These are phyloP conservation scores for Enteromius thamalakanensis DNA, from an alignment of 2,797 vertebrate genomes.

Conservation along the genomic window DNA sequence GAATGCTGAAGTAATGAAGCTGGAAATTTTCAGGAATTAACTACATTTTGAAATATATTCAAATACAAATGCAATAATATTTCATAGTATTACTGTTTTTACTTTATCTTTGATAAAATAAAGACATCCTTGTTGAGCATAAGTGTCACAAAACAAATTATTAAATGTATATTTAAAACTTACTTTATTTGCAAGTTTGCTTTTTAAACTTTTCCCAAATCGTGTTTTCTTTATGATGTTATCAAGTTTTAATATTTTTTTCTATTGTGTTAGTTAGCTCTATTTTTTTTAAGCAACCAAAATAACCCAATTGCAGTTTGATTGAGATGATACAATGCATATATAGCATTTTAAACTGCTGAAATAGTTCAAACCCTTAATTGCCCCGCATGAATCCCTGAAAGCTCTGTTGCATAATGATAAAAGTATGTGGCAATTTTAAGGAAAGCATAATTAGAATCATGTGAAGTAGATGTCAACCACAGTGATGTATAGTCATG, in stretches of 20 bases:
- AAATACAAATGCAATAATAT: background rate
- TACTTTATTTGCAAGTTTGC: background rate
- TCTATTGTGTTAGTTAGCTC: no score
- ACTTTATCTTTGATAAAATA: background rate
- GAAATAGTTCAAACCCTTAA: background rate
- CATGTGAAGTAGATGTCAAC: conserved; percentile 30
- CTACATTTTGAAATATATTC: background rate
- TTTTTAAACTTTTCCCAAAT: no score
- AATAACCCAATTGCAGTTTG: no score
- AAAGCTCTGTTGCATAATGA: background rate
- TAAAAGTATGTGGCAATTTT: conserved; percentile 7
- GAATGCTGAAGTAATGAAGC: background rate
- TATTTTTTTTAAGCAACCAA: no score
- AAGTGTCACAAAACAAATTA: background rate
- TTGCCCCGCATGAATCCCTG: background rate
- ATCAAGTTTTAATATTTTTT: no score
- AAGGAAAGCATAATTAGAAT: background rate
- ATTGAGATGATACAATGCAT: background rate
- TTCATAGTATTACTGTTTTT: background rate
- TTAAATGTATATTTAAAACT: background rate
- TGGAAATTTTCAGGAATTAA: background rate
- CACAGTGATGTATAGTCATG: background rate
- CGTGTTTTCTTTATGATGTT: no score
- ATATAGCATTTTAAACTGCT: background rate
- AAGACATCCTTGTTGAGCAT: background rate